These are phyloP conservation scores for Irena cyanogastra DNA, from an alignment of 2,113 vertebrate genomes.

Conservation along the genomic window DNA sequence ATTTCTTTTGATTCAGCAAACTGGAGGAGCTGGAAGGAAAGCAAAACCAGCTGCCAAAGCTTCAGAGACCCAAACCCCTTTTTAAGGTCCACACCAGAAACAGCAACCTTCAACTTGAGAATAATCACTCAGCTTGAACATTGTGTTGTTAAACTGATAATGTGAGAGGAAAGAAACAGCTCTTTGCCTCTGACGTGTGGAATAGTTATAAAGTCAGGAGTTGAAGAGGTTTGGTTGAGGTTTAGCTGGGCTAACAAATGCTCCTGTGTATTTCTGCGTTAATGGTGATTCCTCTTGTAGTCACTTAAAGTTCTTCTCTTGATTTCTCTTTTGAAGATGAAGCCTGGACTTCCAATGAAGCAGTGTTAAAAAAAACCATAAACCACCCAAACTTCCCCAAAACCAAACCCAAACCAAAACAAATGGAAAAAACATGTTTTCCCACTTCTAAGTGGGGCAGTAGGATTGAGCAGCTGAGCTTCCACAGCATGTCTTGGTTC, in stretches of 20 bases:
- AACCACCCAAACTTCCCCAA: background rate
- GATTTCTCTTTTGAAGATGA: background rate
- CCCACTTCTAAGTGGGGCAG: background rate
- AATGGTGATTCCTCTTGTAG: background rate
- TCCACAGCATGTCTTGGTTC: background rate
- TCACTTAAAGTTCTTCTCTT: background rate
- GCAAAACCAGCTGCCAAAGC: background rate
- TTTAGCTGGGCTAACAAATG: background rate
- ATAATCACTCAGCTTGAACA: background rate
- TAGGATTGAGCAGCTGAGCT: background rate
- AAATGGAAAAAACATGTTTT: background rate
- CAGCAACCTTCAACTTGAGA: background rate
- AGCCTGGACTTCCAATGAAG: background rate
- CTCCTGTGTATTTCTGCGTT: accelerated
- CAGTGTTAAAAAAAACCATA: background rate
- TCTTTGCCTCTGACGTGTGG: background rate
- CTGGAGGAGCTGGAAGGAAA: background rate
- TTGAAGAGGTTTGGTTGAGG: background rate
- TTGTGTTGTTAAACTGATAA: background rate
- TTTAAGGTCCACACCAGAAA: background rate
- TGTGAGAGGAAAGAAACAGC: background rate
- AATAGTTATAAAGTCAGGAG: background rate
- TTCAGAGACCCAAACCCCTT: background rate
- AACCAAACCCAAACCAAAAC: background rate
- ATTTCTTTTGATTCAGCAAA: background rate